phyloP scores from a whole-genome alignment of 1,140 invertebrate genomes.

The Octopus sinensis region DNA sequence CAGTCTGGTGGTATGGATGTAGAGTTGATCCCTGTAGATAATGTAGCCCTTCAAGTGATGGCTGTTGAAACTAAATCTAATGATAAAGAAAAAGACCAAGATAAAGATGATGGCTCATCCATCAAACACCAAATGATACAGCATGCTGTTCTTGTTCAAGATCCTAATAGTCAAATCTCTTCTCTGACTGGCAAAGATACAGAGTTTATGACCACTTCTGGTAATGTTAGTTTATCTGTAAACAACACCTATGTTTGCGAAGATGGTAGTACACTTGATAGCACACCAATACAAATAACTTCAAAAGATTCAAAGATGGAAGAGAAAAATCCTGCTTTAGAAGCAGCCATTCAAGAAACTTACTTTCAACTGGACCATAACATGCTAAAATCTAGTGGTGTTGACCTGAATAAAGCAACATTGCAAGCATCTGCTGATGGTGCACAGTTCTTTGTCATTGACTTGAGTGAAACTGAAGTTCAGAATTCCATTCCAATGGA shows the following conservation, averaged over 20 bases:
- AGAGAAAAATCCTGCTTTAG: background rate
- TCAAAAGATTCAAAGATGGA: background rate
- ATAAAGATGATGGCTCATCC: background rate
- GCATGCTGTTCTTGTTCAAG: conserved; percentile 1
- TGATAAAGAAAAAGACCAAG: background rate
- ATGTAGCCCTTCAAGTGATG: background rate
- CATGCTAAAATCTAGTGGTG: background rate
- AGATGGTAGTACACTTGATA: background rate
- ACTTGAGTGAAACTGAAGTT: background rate
- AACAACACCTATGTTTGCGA: background rate
- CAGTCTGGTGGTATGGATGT: background rate
- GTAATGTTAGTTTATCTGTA: background rate
- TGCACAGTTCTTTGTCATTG: conserved; percentile 6
- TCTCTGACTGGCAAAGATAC: background rate
- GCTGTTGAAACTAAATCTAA: conserved; percentile 4
- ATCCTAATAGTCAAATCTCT: background rate
- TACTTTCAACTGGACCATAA: background rate
- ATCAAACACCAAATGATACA: background rate
- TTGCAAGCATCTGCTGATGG: background rate
- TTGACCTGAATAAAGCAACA: background rate
- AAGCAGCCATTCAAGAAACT: background rate
- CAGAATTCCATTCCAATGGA: conserved; percentile 2
- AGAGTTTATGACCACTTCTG: background rate
- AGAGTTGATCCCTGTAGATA: background rate
- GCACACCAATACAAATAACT: background rate